Percentiles rank a stretch among this genome's conserved stretches.
phyloP scores from a whole-genome alignment of 2,797 vertebrate species.

The Rhinoraja longicauda region DNA sequence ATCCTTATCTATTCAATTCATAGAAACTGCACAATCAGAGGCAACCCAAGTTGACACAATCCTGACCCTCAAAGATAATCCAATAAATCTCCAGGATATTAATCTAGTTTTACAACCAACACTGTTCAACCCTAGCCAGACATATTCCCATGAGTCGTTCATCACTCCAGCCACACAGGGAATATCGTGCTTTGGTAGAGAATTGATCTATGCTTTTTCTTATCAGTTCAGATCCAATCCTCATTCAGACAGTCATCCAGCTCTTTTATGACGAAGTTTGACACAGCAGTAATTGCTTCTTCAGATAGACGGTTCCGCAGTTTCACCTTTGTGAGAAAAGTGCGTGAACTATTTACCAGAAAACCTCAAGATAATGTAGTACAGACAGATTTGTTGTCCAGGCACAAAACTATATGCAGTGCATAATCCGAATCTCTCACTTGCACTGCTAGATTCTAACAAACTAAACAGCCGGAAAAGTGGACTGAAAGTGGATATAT shows the following conservation, averaged over 20 bases:
- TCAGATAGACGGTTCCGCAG: background rate
- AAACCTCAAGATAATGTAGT: background rate
- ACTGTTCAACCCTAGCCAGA: background rate
- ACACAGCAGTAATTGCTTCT: background rate
- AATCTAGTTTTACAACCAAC: background rate
- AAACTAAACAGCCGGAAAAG: background rate
- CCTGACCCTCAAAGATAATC: no score
- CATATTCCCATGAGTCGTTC: background rate
- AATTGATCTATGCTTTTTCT: background rate
- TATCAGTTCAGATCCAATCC: background rate
- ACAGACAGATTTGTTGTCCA: background rate
- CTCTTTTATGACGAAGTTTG: background rate
- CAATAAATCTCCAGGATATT: background rate
- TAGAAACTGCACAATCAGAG: no score
- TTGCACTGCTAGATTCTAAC: background rate
- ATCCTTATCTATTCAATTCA: no score
- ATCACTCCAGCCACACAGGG: background rate
- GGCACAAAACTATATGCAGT: background rate
- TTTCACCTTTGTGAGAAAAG: background rate
- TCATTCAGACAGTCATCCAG: background rate
- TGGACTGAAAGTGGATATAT: background rate
- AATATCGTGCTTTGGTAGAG: background rate
- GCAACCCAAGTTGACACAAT: no score
- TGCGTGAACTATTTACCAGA: background rate
- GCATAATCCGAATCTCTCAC: background rate